Conservation (phyloP, 2,113 vertebrate species). For the Galemys pyrenaicus region DNA sequence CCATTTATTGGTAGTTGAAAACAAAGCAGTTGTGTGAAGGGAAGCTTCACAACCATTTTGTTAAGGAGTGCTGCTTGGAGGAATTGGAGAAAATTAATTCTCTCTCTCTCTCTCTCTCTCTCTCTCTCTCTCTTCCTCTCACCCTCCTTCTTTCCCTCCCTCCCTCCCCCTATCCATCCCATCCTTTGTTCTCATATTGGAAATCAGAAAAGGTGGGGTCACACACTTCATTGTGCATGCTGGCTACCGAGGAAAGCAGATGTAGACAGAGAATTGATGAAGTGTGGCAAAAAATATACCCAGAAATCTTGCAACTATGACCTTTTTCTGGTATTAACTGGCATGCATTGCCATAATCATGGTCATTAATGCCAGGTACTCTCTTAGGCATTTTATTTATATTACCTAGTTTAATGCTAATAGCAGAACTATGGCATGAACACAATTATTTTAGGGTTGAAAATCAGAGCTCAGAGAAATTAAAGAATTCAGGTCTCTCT, state of each 20-base stretch:
- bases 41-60: no score
- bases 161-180: background rate
- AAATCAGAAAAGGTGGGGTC: background rate
- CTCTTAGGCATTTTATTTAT: background rate
- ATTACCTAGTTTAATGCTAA: background rate
- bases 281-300: background rate
- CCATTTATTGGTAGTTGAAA: background rate
- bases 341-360: background rate
- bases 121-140: background rate
- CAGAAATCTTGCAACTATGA: background rate
- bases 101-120: no score
- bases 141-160: background rate
- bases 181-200: background rate
- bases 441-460: background rate
- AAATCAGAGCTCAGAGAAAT: background rate
- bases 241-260: background rate
- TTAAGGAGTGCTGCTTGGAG: background rate
- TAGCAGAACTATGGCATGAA: background rate
- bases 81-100: background rate
- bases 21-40: background rate
- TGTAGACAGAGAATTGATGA: background rate
- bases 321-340: background rate
- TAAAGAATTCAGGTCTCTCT: background rate
- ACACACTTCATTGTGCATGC: accelerated
- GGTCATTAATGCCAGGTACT: background rate